Evolutionary conservation across 2,888 invertebrate species (phyloP).

Genomic region (Petrophora chlorosata): DNA sequence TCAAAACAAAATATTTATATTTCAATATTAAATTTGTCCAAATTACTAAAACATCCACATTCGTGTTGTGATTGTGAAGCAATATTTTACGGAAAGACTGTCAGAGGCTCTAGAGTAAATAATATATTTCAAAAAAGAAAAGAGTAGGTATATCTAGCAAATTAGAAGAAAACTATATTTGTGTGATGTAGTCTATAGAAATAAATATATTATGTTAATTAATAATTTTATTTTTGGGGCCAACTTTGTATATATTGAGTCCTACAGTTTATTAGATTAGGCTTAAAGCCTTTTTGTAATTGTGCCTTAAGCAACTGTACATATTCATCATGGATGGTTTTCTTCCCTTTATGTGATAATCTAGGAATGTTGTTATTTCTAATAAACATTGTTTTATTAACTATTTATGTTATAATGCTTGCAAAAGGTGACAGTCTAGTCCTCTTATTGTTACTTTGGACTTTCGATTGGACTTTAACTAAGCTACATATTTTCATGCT

Average conservation of each 20-base stretch:
- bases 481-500: slow-evolving; percentile 17
- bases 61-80: slow-evolving; percentile 68
- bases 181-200: slow-evolving; percentile 40
- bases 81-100: slow-evolving; percentile 72
- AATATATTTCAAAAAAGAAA: slow-evolving; percentile 47
- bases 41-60: slow-evolving; percentile 40
- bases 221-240: slow-evolving; percentile 65
- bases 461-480: slow-evolving; percentile 47
- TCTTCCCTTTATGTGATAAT: slow-evolving; percentile 65
- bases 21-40: slow-evolving; percentile 38
- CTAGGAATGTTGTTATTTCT: slow-evolving; percentile 30
- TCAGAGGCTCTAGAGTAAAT: slow-evolving; percentile 62
- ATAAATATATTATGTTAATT: slow-evolving; percentile 27
- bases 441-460: slow-evolving; percentile 43
- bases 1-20: slow-evolving; percentile 18
- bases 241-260: slow-evolving; percentile 65
- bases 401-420: slow-evolving; percentile 44
- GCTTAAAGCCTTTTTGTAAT: slow-evolving; percentile 72
- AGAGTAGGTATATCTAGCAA: slow-evolving; percentile 23
- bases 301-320: slow-evolving; percentile 74
- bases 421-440: slow-evolving; percentile 58
- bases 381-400: slow-evolving; percentile 54
- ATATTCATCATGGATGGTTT: slow-evolving; percentile 76
- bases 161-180: slow-evolving; percentile 40
- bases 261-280: slow-evolving; percentile 49